A percentile compares a stretch with the other conserved stretches of the same genome.
Conservation (phyloP, 2,888 invertebrate species). For the Mesoligia furuncula region DNA sequence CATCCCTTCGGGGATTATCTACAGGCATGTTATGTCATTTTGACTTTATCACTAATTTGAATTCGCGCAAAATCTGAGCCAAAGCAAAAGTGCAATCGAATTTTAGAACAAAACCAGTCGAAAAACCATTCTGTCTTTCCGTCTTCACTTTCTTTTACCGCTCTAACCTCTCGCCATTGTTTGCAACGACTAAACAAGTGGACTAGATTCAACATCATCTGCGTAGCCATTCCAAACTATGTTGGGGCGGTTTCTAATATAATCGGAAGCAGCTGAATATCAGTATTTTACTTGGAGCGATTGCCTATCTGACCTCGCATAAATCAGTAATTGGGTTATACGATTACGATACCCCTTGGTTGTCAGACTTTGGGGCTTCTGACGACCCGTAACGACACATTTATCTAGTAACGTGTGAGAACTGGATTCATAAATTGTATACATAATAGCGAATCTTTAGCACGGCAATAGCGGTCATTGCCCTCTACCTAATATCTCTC, state of each 20-base stretch:
- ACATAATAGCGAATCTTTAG: neutral
- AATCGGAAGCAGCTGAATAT: neutral
- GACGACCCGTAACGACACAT: neutral
- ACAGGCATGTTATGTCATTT: neutral
- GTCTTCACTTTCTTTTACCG: conserved; percentile 23
- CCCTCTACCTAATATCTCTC: neutral
- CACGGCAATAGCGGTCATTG: neutral
- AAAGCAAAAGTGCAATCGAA: neutral
- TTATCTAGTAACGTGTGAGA: neutral
- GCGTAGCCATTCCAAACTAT: neutral
- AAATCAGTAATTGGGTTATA: neutral
- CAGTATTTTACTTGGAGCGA: neutral
- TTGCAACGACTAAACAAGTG: conserved; percentile 25
- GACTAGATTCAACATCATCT: conserved; percentile 17
- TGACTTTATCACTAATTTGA: neutral
- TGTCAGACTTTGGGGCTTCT: neutral
- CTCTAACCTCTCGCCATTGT: conserved; percentile 24
- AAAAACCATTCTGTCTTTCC: neutral
- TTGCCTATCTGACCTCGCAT: neutral
- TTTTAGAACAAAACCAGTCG: neutral
- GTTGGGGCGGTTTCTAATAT: neutral
- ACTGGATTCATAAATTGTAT: conserved; percentile 30
- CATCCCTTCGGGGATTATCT: too few relatives aligned
- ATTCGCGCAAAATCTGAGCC: neutral
- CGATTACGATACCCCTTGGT: neutral